These are phyloP conservation scores for Lottia gigantea DNA, from an alignment of 2,888 invertebrate species.

Conservation along the genomic window DNA sequence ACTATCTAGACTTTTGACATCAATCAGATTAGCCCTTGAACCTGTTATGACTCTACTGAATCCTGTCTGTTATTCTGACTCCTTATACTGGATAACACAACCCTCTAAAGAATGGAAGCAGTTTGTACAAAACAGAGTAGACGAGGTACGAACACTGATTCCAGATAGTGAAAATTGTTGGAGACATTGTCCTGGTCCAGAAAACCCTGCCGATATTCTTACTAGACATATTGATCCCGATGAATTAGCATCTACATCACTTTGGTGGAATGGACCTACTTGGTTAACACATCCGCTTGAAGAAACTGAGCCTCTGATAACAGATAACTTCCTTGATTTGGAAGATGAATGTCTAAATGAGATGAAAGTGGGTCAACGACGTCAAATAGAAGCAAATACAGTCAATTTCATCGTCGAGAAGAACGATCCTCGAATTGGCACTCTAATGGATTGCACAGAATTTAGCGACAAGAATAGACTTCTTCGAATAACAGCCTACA, in stretches of 20 bases:
- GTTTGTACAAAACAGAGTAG: not conserved
- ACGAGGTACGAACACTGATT: not conserved
- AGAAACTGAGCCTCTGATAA: not conserved
- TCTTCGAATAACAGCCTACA: not conserved
- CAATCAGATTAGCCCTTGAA: not conserved
- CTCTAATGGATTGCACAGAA: not conserved
- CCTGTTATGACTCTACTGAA: not conserved
- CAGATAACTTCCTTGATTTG: not conserved
- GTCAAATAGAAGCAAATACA: not conserved
- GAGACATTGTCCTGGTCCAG: not conserved
- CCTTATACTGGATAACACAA: conserved; percentile 6
- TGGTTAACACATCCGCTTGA: not conserved
- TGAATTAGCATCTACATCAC: not conserved
- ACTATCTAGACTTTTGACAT: not conserved
- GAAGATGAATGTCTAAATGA: not conserved
- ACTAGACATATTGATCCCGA: not conserved
- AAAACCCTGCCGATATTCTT: not conserved
- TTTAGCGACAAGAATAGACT: conserved; percentile 2
- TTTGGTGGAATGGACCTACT: not conserved
- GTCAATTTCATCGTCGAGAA: not conserved
- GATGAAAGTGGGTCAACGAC: not conserved
- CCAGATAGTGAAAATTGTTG: not conserved
- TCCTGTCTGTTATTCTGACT: not conserved
- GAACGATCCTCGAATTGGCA: not conserved
- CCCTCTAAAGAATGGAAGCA: not conserved